Conservation (phyloP, 1,140 invertebrate species). For the Ostrea denselamellosa region DNA sequence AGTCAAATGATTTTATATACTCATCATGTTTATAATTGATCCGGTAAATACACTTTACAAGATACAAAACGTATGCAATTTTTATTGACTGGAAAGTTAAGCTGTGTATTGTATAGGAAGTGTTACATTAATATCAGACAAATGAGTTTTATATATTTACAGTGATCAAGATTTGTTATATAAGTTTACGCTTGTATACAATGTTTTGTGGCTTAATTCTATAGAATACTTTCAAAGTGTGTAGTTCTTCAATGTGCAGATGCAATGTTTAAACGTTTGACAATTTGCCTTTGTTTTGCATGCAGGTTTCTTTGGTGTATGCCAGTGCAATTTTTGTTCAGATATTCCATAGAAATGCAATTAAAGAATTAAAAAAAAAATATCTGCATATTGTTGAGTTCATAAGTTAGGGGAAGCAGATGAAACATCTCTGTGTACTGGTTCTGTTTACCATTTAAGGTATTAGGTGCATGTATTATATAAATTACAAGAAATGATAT, state of each 20-base stretch:
- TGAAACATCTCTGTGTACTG: too few relatives aligned
- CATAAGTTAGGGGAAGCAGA: too few relatives aligned
- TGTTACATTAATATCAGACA: not conserved
- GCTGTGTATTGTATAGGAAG: not conserved
- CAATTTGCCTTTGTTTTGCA: constrained; percentile 19
- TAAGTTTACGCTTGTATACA: not conserved
- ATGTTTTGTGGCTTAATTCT: not conserved
- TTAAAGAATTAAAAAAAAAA: constrained; percentile 3
- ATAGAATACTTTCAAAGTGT: not conserved
- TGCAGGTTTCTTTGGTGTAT: constrained; percentile 6
- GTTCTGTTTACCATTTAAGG: too few relatives aligned
- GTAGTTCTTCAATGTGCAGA: not conserved
- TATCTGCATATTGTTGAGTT: not conserved
- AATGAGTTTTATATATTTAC: not conserved
- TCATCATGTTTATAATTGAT: not conserved
- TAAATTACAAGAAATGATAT: too few relatives aligned
- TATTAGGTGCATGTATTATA: too few relatives aligned
- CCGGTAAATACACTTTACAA: not conserved
- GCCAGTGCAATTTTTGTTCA: constrained; percentile 29
- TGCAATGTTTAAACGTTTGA: constrained; percentile 3
- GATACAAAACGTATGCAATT: not conserved
- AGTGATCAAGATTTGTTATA: not conserved
- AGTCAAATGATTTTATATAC: not conserved
- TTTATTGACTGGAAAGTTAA: not conserved
- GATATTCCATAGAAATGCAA: constrained; percentile 6